A percentile compares a stretch with the other conserved stretches of the same genome.
Evolutionary conservation across 2,888 invertebrate genomes (phyloP).

Genomic region (Dermolepida albohirtum): DNA sequence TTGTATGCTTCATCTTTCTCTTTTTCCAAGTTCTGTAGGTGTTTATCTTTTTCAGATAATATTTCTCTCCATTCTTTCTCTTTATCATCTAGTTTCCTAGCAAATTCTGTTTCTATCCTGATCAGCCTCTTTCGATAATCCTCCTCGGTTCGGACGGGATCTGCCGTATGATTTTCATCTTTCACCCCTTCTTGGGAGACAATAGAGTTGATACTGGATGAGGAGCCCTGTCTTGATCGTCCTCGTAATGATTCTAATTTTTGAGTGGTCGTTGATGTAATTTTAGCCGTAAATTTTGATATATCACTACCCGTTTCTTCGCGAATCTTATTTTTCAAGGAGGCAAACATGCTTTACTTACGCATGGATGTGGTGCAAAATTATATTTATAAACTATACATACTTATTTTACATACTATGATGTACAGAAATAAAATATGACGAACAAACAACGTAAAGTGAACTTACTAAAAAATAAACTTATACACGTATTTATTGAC

Average conservation of each 20-base stretch:
- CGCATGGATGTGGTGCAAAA: background rate
- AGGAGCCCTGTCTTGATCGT: constrained; percentile 65
- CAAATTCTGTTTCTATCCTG: constrained; percentile 72
- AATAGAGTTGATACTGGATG: constrained; percentile 64
- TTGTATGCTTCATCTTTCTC: constrained; percentile 70
- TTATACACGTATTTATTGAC: constrained; percentile 34
- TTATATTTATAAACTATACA: constrained; percentile 6
- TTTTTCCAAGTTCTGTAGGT: constrained; percentile 67
- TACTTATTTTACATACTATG: background rate
- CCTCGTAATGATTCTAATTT: constrained; percentile 65
- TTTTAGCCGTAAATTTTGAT: constrained; percentile 64
- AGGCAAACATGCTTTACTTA: constrained; percentile 79
- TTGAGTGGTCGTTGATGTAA: constrained; percentile 67
- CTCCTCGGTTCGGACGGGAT: constrained; percentile 61
- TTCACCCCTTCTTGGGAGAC: constrained; percentile 64
- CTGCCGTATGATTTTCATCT: constrained; percentile 60
- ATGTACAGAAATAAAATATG: background rate
- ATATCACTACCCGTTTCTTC: constrained; percentile 90
- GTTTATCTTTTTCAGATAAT: constrained; percentile 71
- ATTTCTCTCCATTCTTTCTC: constrained; percentile 77
- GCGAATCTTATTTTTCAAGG: constrained; percentile 88
- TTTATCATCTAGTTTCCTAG: constrained; percentile 72
- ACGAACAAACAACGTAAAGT: background rate
- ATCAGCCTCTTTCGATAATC: constrained; percentile 64
- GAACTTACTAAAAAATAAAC: constrained; percentile 13